Evolutionary conservation across 2,888 invertebrate species (phyloP), one percentile per base, ranked within the genome.

Genomic region (Cataglyphis livida): DNA sequence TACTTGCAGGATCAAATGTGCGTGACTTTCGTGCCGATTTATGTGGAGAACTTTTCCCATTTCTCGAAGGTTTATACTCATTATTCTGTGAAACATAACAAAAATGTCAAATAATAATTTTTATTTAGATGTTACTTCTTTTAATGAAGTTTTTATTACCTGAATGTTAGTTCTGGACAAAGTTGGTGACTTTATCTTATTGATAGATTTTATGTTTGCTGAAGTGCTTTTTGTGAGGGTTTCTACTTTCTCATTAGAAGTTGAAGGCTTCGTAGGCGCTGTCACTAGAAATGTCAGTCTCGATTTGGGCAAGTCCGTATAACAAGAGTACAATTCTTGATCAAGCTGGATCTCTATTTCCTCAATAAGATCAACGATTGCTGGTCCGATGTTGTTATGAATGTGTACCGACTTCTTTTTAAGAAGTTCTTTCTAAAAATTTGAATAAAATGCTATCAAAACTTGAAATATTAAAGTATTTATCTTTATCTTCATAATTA

Each of bases 311-410:
- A 91, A 89, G 0, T 94, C 91, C n/a, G 89, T 81, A 66, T 91
- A 93, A 82, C 91, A 93, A 64, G 91, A 90, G 61, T 90, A 91
- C 65, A 94, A 93, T 78, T 94, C 93, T 65, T 92, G 92, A 81
- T 94, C 94, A 32, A 94, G 86, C 64, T 94, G 93, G n/a, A 94
- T 96, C 90, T 97, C 96, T 48, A 97, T 92, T 95, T 97, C 96
- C 48, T 96, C 96, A 70, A 97, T 96, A 84, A 97, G 95, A 89
- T 97, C 97, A 44, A 96, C 96, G 86, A 97, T 96, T 18, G 97
- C 96, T 0, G 97, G 97, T 18, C 97, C 97, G 59, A 95, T 95
- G 88, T 96, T 96, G 90, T 95, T 95, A 48, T 90, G 90, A 5
- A 85, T 73, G 2, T 28, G 2, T 1, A 81, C 44, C 0, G 93